These are phyloP conservation scores for Rhopalosiphum maidis DNA, from an alignment of 1,140 invertebrate genomes.

Conservation along the genomic window DNA sequence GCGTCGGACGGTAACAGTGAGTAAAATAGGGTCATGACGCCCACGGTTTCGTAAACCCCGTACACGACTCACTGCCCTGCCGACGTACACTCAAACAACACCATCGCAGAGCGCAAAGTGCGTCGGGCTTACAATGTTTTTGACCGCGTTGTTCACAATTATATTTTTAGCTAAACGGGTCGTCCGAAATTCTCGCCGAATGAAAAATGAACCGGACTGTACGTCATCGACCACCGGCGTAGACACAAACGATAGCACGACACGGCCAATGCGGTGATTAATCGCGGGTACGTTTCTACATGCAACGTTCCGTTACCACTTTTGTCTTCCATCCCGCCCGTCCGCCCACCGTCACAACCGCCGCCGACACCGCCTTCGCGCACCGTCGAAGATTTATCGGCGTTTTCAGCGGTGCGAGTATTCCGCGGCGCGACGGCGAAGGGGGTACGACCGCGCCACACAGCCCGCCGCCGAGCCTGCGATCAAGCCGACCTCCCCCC, in stretches of 20 bases:
- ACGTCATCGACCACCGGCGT: neutral
- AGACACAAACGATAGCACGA: neutral
- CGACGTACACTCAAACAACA: neutral
- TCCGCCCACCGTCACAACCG: too few relatives aligned
- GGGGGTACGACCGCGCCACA: neutral
- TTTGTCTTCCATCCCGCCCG: neutral
- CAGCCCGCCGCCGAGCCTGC: neutral
- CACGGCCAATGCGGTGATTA: slow-evolving; percentile 33
- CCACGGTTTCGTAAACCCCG: slow-evolving; percentile 23
- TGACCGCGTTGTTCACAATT: slow-evolving; percentile 41
- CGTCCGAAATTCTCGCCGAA: slow-evolving; percentile 13
- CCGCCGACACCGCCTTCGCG: neutral
- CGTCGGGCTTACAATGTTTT: neutral
- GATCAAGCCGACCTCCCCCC: neutral
- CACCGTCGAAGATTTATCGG: slow-evolving; percentile 35
- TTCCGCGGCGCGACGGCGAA: neutral
- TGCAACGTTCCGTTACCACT: slow-evolving; percentile 14
- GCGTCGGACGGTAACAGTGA: neutral
- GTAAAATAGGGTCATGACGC: neutral
- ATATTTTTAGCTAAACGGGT: slow-evolving; percentile 36
- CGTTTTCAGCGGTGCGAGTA: neutral
- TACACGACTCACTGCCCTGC: neutral
- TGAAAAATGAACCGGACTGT: slow-evolving; percentile 41
- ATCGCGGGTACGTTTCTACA: slow-evolving; percentile 44
- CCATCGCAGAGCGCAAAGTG: neutral